Evolutionary conservation across 2,113 vertebrate genomes (phyloP), one percentile per base, ranked within the genome.

Genomic region (pig (Sus scrofa)): DNA sequence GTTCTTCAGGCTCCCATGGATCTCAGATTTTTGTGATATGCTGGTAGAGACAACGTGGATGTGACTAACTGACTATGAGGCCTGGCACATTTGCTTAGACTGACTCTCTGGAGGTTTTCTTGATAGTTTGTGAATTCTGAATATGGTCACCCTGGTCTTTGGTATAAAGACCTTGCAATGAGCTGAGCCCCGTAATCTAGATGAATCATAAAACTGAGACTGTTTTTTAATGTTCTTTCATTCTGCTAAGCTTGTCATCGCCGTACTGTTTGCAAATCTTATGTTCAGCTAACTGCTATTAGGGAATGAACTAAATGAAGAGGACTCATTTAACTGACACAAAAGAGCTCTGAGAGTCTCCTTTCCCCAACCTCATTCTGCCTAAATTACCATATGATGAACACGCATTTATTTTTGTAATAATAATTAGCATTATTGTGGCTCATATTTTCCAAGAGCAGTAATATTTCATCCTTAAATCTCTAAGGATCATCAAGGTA

Each of bases 361-460:
- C 96, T 96, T 96, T 97, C 95, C 95, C 95, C 79, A 96, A 79
- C 12, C 78, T 97, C 96, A 97, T 98, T 96, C 94, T 96, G 92
- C 63, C 74, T 93, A 96, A 96, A 97, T 97, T 97, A 95, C 63
- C 86, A 90, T 95, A 95, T 67, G 79, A 96, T 95, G 85, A 91
- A 96, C 88, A 89, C 93, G 78, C 82, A 94, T 96, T 95, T 97
- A 96, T 97, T 98, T 97, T 96, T 96, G 68, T 96, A 96, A 97
- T 95, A 97, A 95, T 96, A 97, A 97, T 97, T 97, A 97, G 70
- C 96, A 96, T 93, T 96, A 97, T 95, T 96, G n/a, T 30, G 9
- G 92, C 74, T 97, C 92, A 84, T 89, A 89, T 93, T 97, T 95
- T 98, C 74, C 12, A 95, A 96, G 94, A 96, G 65, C 62, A 85